Evolutionary conservation across 2,113 vertebrate species (phyloP).

Genomic region (Plecotus auritus): DNA sequence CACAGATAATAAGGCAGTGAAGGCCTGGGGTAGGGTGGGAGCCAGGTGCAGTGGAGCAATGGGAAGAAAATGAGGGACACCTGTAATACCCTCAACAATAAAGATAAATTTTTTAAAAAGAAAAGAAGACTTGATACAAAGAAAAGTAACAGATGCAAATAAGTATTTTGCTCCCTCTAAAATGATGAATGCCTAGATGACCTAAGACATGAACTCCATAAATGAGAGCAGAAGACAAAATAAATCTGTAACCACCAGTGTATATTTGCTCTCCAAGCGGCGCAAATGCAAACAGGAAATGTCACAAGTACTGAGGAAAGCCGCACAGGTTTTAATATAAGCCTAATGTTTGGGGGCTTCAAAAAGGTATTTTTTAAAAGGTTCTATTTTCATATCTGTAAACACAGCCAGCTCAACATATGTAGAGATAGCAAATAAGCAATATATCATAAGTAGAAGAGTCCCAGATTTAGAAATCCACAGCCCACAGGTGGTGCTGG

Average conservation of each 20-base stretch:
- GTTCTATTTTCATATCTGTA: constrained; percentile 67
- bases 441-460: constrained; percentile 1
- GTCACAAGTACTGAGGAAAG: constrained; percentile 31
- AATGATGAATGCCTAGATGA: neutral
- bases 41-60: neutral
- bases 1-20: neutral
- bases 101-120: neutral
- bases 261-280: constrained; percentile 46
- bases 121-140: neutral
- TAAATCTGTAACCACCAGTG: constrained; percentile 31
- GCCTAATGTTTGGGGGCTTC: constrained; percentile 46
- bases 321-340: constrained; percentile 37
- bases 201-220: constrained; percentile 8
- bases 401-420: constrained; percentile 43
- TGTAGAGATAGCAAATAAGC: constrained; percentile 17
- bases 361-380: constrained; percentile 58
- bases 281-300: constrained; percentile 64
- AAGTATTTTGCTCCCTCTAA: neutral
- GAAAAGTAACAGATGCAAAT: constrained; percentile 6
- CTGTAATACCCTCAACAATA: neutral
- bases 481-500: neutral
- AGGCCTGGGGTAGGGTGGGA: neutral
- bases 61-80: neutral
- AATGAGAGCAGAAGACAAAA: constrained; percentile 30
- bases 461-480: neutral